A percentile compares a stretch with the other conserved stretches of the same genome.
phyloP scores from a whole-genome alignment of 2,888 invertebrate genomes.

The Argyresthia albistria region DNA sequence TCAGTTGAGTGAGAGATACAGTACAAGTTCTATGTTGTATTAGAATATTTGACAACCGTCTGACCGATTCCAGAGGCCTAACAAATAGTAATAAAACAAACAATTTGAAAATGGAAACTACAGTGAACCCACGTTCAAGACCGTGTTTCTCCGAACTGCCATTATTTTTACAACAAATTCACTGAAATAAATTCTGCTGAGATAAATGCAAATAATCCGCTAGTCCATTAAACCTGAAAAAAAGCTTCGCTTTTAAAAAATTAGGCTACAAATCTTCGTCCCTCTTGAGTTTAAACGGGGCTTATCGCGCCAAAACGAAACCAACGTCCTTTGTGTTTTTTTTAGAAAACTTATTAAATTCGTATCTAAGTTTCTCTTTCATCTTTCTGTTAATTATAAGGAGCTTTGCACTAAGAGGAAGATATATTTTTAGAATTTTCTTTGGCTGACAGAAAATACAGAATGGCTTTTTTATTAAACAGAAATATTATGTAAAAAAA shows the following conservation, averaged over 20 bases:
- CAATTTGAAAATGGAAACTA: no score
- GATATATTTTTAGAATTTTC: no score
- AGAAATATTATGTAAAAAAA: no score
- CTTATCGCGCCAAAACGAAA: conserved; percentile 27
- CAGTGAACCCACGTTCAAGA: no score
- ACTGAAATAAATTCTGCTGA: conserved; percentile 49
- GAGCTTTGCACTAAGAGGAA: not conserved
- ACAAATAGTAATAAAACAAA: no score
- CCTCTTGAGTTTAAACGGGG: conserved; percentile 27
- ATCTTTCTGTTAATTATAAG: not conserved
- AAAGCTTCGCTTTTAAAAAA: conserved; percentile 58
- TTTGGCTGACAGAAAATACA: no score
- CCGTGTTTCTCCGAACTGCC: no score
- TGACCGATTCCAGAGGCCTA: no score
- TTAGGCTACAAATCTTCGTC: conserved; percentile 48
- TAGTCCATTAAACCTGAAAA: conserved; percentile 56
- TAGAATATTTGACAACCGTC: no score
- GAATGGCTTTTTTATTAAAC: no score
- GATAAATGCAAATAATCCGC: conserved; percentile 42
- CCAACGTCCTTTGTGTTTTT: conserved; percentile 9
- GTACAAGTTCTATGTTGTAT: no score
- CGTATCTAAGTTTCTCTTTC: not conserved
- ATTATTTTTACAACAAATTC: conserved; percentile 20
- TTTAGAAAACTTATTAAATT: conserved; percentile 6
- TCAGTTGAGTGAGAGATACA: no score